Conservation (phyloP, 2,797 vertebrate species). For the Trachops cirrhosus region DNA sequence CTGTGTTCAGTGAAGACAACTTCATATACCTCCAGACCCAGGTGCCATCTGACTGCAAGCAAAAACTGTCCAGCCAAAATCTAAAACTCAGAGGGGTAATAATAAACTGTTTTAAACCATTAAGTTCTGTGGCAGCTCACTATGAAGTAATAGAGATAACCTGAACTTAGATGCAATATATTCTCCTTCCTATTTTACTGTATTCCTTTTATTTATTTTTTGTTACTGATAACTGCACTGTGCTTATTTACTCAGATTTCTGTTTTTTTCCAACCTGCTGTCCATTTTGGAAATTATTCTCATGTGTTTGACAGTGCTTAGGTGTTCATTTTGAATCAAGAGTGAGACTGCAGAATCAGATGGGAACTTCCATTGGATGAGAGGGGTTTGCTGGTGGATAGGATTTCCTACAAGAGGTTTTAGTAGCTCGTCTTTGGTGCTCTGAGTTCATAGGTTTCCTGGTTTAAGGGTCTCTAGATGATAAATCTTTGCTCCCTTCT, state of each 20-base stretch:
- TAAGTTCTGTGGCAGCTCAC: background rate
- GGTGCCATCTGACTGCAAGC: background rate
- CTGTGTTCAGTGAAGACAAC: background rate
- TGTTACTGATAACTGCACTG: background rate
- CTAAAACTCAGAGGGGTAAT: background rate
- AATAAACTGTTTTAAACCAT: background rate
- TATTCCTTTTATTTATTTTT: background rate
- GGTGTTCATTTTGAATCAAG: background rate
- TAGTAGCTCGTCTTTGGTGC: background rate
- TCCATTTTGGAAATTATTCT: background rate
- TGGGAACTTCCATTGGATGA: fast-evolving
- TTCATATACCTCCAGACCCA: background rate
- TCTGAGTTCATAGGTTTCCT: background rate
- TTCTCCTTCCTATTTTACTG: background rate
- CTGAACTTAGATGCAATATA: background rate
- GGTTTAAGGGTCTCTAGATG: background rate
- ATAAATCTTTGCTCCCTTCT: background rate
- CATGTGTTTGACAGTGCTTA: background rate
- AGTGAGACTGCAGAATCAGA: background rate
- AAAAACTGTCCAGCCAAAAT: background rate
- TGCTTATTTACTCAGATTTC: background rate
- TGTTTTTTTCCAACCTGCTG: background rate
- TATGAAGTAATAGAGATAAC: background rate
- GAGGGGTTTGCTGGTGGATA: background rate
- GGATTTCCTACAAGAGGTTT: background rate